Base-by-base conservation (phyloP, 2,797 vertebrate genomes). In the Sparus aurata region DNA sequence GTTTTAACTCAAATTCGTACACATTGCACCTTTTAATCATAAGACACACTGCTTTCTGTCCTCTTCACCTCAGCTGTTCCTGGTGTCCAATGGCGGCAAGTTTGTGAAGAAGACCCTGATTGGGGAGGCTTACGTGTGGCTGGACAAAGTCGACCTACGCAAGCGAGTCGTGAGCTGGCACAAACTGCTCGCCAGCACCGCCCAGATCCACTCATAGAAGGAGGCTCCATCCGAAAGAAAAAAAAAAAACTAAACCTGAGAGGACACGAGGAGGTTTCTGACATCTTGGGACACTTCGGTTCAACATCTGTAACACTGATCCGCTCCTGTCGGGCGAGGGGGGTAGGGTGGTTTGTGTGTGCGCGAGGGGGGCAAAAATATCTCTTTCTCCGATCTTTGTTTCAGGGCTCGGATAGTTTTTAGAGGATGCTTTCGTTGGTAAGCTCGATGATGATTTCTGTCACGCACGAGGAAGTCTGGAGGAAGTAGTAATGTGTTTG, bases 21-120 rank as follows among this genome's bases (percentile, higher is more conserved):
- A 34, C 34, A 34, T 9, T 9, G 34, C 8, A 34, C 34, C 34
- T 34, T 9, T 34, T 27, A 20, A 12, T 62, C 7, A 20, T 16
- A 5, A 59, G 1, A 52, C n/a, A 13, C 9, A 7, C 20, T 73
- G 12, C 30, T 4, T 20, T 58, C 46, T 73, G 11, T 54, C 53
- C n/a, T 77, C 43, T 34, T 20, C 54, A 41, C 10, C 4, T n/a
- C 77, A 94, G 98, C 96, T 99, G 83, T 96, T 99, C 81, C 95
- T 99, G 83, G 97, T 99, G 75, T 99, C 98, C 79, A 99, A 98
- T 55, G 98, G 97, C 75, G 98, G 98, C 61, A 99, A 99, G 91
- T 99, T 99, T 89, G 94, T 99, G 93, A 99, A 99, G 96, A 99
- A 99, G 95, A 99, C 98, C 34, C 93, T 99, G 88, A 99, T 99